Percentiles rank a stretch among this genome's conserved stretches.
phyloP scores from a whole-genome alignment of 1,140 invertebrate species.

The Saccostrea glomerata region DNA sequence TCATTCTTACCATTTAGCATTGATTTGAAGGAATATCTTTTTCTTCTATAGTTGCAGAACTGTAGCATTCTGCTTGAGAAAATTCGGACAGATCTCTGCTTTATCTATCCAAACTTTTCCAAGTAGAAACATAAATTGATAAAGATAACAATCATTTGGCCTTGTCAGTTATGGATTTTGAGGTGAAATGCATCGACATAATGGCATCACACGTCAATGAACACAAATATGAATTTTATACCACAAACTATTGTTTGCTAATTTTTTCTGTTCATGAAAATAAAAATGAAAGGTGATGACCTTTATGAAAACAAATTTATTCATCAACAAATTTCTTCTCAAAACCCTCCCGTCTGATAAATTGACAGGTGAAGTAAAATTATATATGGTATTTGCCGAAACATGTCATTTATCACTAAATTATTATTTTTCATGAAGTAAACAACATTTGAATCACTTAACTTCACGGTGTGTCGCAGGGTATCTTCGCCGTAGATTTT shows the following conservation, averaged over 20 bases:
- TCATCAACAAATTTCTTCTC: not conserved
- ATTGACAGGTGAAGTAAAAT: not conserved
- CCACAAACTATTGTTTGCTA: no score
- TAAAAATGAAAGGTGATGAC: not conserved
- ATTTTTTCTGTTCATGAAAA: not conserved
- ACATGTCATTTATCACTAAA: not conserved
- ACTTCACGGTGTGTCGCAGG: not conserved
- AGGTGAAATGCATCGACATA: not conserved
- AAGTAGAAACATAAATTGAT: no score
- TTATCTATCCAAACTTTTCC: no score
- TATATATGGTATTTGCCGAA: not conserved
- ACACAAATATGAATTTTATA: no score
- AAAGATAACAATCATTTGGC: no score
- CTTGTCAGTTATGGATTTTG: not conserved
- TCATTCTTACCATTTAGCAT: no score
- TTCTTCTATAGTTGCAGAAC: no score
- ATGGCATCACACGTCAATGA: no score
- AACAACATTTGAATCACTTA: not conserved
- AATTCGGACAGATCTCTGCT: no score
- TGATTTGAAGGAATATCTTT: no score
- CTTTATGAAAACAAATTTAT: not conserved
- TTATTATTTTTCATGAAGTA: conserved; percentile 11
- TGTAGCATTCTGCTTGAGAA: no score
- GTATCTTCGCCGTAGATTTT: not conserved
- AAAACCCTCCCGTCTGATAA: not conserved